A percentile compares a stretch with the other conserved stretches of the same genome.
Conservation (phyloP, 2,797 vertebrate genomes). For the Serranus cabrilla region DNA sequence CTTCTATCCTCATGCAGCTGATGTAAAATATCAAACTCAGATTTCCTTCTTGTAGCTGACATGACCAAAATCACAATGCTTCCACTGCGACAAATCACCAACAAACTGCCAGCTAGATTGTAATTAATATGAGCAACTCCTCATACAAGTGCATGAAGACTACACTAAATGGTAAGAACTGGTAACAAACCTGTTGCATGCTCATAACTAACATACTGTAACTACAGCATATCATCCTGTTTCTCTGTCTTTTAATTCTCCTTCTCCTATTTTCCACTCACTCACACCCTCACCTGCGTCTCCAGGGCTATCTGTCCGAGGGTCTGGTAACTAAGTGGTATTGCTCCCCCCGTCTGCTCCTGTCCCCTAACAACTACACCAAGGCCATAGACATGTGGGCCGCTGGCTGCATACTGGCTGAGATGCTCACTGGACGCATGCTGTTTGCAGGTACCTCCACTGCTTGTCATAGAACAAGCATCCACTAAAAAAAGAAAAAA, state of each 20-base stretch:
- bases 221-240: neutral
- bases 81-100: neutral
- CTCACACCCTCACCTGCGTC: slow-evolving; percentile 10
- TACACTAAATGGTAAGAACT: neutral
- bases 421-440: slow-evolving; percentile 98
- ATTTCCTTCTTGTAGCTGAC: slow-evolving; percentile 15
- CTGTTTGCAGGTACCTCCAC: slow-evolving; percentile 93
- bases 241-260: slow-evolving; percentile 4
- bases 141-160: slow-evolving; percentile 9
- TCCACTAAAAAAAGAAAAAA: neutral
- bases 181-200: slow-evolving; percentile 7
- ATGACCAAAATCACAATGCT: neutral
- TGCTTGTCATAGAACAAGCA: neutral
- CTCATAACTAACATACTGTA: neutral
- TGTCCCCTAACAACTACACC: slow-evolving; percentile 99
- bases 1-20: neutral
- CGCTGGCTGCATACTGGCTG: slow-evolving; percentile 97
- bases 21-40: slow-evolving; percentile 27
- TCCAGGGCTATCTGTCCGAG: slow-evolving; percentile 97
- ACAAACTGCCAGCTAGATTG: neutral
- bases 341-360: slow-evolving; percentile 96
- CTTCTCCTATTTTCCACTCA: neutral
- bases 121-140: neutral
- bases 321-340: slow-evolving; percentile 99
- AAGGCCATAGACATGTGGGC: slow-evolving; percentile 99